Evolutionary conservation across 2,113 vertebrate genomes (phyloP), one percentile per base, ranked within the genome.

Genomic region (Barnardius zonarius): DNA sequence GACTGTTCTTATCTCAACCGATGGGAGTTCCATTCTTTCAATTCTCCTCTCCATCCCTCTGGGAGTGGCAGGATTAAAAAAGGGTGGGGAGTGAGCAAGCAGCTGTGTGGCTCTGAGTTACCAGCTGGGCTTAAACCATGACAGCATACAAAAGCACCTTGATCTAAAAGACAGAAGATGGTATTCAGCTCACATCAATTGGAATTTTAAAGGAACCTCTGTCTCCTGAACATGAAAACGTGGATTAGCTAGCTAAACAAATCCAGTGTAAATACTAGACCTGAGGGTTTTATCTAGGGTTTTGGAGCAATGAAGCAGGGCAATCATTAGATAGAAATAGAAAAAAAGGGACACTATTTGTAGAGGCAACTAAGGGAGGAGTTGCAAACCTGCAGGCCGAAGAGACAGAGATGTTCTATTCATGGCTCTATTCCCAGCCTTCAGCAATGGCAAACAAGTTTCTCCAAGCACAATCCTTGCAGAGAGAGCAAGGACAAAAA

Each of bases 281-380:
- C 11, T 70, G 19, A 80, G 10, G 11, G 23, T 88, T 80, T 92
- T 46, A 54, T 57, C 27, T 37, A 30, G 81, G 18, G 19, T 41
- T 61, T 22, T 16, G 44, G 30, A 64, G 44, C 61, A 78, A 24
- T 3, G 4, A 79, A 72, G 13, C 6, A 55, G 25, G 25, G 9
- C 10, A 88, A 35, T 57, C 16, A 30, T 27, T 44, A 48, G 30
- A 27, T 13, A 35, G 78, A 91, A 59, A 20, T 3, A 52, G 10
- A 52, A 15, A 78, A 78, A 68, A 62, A 9, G 0, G 0, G 3
- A 5, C 27, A 27, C 20, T 66, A 19, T 20, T 51, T n/a, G 15
- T n/a, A 43, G 3, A n/a, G 6, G 14, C 13, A 76, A 4, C 12
- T 64, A 62, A n/a, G 13, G 22, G 31, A 73, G 3, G 5, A 6